Base-by-base conservation (phyloP, 2,888 invertebrate genomes). In the Trimorus sp. region DNA sequence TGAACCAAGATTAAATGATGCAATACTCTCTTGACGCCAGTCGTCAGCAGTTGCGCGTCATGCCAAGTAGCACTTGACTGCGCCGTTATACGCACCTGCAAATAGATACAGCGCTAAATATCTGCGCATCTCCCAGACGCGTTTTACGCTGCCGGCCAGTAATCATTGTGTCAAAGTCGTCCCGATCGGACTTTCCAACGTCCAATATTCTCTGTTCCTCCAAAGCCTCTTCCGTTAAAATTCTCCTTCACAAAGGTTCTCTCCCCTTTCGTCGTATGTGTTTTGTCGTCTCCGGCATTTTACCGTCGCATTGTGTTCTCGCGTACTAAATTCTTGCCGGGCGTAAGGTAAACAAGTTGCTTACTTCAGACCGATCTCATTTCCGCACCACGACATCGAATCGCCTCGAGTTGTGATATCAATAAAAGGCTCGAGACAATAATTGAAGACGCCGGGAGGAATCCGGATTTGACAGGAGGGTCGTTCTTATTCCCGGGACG, bases 21-120 rank as follows among this genome's bases (percentile, higher is more conserved):
- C 70, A 75, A 82, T 78, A 70, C 78, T 65, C 59, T 78, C 65
- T 82, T 81, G 73, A 82, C 82, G 79, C 83, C 85, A 80, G 82
- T 68, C 84, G 83, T 85, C 84, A 83, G 82, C 83, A 81, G 83
- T 75, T 49, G 79, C 77, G 75, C 73, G 76, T 82, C 78, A 84
- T 84, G 86, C 85, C 84, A 87, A 88, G 87, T 86, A 84, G 85
- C 83, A 85, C 88, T 88, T 85, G 83, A 83, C 87, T 77, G 79
- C 76, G 85, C 68, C 86, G 86, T 87, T 85, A 86, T 77, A 85
- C 85, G 85, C 87, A 88, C 87, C 87, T 88, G 88, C 85, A 88
- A 87, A 88, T 87, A 88, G 86, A 86, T 85, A 73, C 85, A 70
- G 75, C 82, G 86, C 85, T 86, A 85, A 87, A 86, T 85, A 86